A percentile compares a stretch with the other conserved stretches of the same genome.
phyloP scores from a whole-genome alignment of 2,113 vertebrate species.

The Dicaeum eximium region DNA sequence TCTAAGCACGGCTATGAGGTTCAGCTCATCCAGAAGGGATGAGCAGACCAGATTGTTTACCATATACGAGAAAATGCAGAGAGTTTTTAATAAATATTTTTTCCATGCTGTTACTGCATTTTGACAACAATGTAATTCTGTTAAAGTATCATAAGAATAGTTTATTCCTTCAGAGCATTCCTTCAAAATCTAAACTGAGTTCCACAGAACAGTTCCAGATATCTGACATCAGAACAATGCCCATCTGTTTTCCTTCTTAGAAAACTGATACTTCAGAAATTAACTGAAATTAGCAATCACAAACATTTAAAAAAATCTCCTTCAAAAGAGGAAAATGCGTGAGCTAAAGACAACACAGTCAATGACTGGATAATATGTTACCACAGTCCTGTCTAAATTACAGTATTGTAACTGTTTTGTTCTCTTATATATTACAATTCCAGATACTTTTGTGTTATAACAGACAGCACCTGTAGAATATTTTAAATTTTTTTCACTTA shows the following conservation, averaged over 20 bases:
- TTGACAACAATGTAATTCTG: neutral
- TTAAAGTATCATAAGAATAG: neutral
- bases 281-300: neutral
- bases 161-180: neutral
- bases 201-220: neutral
- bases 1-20: neutral
- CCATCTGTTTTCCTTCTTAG: neutral
- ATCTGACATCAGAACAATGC: neutral
- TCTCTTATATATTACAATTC: neutral
- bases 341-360: neutral
- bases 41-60: conserved; percentile 36
- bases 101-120: conserved; percentile 47
- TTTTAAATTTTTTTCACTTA: neutral
- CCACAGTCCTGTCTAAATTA: neutral
- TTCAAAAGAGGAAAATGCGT: neutral
- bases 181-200: conserved; percentile 2
- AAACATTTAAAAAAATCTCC: neutral
- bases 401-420: neutral
- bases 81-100: conserved; percentile 64
- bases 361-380: neutral
- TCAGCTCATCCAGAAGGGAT: neutral
- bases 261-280: neutral
- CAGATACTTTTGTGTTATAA: neutral
- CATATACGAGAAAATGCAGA: conserved; percentile 48
- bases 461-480: neutral